A percentile compares a stretch with the other conserved stretches of the same genome.
Evolutionary conservation across 2,888 invertebrate genomes (phyloP).

Genomic region (Amiota communis): DNA sequence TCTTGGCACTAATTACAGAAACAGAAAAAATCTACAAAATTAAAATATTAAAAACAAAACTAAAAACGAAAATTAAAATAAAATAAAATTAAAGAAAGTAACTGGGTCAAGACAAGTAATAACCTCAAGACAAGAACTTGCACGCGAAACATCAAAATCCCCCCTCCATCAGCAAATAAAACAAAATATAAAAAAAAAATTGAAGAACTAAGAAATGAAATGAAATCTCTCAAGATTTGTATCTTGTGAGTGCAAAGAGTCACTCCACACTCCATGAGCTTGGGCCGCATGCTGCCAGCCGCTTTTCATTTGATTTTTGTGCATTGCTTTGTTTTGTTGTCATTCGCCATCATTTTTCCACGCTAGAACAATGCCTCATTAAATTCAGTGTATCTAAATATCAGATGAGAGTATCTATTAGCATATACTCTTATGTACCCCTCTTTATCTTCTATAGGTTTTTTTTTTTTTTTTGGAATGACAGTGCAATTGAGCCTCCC

Average conservation of each 20-base stretch:
- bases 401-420: no score
- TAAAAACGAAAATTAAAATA: slow-evolving; percentile 33
- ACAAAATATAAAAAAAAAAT: slow-evolving; percentile 17
- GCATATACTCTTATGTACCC: no score
- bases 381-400: not conserved
- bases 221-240: slow-evolving; percentile 7
- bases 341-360: not conserved
- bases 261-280: not conserved
- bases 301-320: not conserved
- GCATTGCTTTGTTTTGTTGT: not conserved
- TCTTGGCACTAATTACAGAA: slow-evolving; percentile 63
- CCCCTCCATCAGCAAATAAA: not conserved
- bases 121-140: slow-evolving; percentile 29
- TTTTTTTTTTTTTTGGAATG: no score
- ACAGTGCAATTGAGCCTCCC: no score
- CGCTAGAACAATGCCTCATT: slow-evolving; percentile 14
- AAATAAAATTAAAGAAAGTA: slow-evolving; percentile 60
- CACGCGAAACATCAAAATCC: slow-evolving; percentile 14
- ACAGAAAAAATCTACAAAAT: slow-evolving; percentile 24
- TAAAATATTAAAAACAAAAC: slow-evolving; percentile 13
- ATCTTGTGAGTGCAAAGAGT: not conserved
- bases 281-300: not conserved
- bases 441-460: no score
- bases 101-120: slow-evolving; percentile 57
- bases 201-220: slow-evolving; percentile 6